A percentile compares a stretch with the other conserved stretches of the same genome.
Conservation (phyloP, 2,797 vertebrate genomes). For the Momotus momota region DNA sequence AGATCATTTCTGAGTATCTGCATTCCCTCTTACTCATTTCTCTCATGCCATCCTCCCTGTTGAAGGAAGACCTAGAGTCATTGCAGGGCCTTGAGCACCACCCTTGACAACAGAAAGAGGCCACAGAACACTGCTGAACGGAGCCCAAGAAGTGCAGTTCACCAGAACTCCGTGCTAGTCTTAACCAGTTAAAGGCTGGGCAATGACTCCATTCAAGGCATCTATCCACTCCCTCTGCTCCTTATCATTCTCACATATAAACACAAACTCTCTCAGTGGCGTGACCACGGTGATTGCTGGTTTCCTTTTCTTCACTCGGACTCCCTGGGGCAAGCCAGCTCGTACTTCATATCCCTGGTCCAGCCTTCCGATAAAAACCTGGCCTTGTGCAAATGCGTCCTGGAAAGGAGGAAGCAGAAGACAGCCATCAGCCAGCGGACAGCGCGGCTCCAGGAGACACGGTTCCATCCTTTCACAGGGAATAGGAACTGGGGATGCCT, state of each 20-base stretch:
- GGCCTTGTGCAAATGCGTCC: conserved; percentile 90
- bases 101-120: background rate
- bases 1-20: background rate
- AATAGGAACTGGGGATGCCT: background rate
- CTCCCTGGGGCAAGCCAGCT: conserved; percentile 78
- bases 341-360: conserved; percentile 85
- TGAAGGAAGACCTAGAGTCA: background rate
- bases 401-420: conserved; percentile 60
- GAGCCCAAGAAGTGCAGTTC: background rate
- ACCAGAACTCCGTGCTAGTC: conserved; percentile 76
- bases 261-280: conserved; percentile 85
- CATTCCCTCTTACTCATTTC: background rate
- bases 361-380: conserved; percentile 86
- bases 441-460: background rate
- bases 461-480: background rate
- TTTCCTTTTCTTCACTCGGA: conserved; percentile 87
- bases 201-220: conserved; percentile 82
- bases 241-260: conserved; percentile 88
- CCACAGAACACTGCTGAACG: background rate
- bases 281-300: conserved; percentile 84
- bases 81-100: background rate
- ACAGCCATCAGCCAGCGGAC: background rate
- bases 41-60: background rate
- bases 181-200: conserved; percentile 82
- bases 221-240: conserved; percentile 91